Evolutionary conservation across 2,888 invertebrate species (phyloP), one percentile per base, ranked within the genome.

Genomic region (Dolomedes plantarius): DNA sequence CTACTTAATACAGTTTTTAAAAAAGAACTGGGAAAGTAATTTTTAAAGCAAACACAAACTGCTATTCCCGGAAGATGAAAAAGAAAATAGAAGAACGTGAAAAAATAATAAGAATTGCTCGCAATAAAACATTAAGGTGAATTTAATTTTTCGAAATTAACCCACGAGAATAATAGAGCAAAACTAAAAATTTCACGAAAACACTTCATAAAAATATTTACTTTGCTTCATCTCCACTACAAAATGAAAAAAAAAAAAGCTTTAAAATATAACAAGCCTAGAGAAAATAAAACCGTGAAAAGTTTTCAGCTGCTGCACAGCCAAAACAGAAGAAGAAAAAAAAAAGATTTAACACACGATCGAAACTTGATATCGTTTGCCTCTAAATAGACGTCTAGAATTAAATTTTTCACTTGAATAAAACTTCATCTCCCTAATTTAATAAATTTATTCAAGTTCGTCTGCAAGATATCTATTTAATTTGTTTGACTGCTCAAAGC

Each of bases 361-460:
- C n/a, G 64, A 69, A 77, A 77, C 36, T 31, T 62, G 6, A 69
- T 69, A 77, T 77, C 56, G 69, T 69, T 56, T 39, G 6, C 56
- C 36, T 16, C 7, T 19, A 62, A 62, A n/a, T 9, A 62, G 28
- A 62, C 7, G 5, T 16, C 2, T 11, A 46, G 16, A 46, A 46
- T 46, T 9, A 46, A 46, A 46, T 46, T 13, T 46, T 46, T 46
- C 41, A 46, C 11, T 11, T 16, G 9, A 46, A 16, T 46, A 16
- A n/a, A 46, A 46, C 16, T 46, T 46, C 9, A 46, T 46, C 9
- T 46, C 16, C 5, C 36, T n/a, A n/a, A n/a, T n/a, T n/a, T n/a
- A n/a, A n/a, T n/a, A n/a, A n/a, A n/a, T n/a, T n/a, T n/a, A n/a
- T n/a, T n/a, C n/a, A n/a, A n/a, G n/a, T n/a, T n/a, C n/a, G n/a